A percentile compares a stretch with the other conserved stretches of the same genome.
Evolutionary conservation across 2,113 vertebrate species (phyloP).

Genomic region (Phaetusa simplex): DNA sequence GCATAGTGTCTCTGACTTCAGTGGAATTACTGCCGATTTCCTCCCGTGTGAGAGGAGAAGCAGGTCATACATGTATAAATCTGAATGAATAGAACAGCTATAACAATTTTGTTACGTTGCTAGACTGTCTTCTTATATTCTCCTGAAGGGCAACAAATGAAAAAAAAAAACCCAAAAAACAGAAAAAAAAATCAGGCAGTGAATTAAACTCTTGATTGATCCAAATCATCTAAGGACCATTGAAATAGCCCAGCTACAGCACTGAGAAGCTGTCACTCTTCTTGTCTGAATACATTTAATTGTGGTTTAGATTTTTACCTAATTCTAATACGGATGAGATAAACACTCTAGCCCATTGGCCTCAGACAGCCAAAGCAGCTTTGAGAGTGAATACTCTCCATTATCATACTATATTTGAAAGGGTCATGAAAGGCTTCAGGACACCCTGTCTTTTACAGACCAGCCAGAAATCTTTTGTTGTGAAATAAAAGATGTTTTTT

Average conservation of each 20-base stretch:
- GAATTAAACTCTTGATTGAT: conserved; percentile 13
- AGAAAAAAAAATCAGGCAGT: background rate
- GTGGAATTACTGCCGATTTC: background rate
- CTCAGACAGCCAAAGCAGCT: conserved; percentile 9
- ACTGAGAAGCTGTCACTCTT: conserved; percentile 16
- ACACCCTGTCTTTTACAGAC: background rate
- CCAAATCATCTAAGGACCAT: background rate
- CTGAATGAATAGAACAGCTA: background rate
- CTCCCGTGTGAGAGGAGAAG: background rate
- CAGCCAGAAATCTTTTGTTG: conserved; percentile 48
- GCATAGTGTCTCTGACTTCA: background rate
- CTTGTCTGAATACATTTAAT: background rate
- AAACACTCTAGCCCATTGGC: conserved; percentile 23
- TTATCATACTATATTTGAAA: conserved; percentile 25
- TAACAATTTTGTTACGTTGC: background rate
- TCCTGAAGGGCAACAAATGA: background rate
- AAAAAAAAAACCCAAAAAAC: background rate
- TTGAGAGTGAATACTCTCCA: conserved; percentile 32
- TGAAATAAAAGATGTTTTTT: conserved; percentile 56
- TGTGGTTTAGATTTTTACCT: conserved; percentile 23
- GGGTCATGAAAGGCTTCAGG: conserved; percentile 17
- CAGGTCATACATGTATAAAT: background rate
- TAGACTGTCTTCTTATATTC: background rate
- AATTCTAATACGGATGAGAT: background rate
- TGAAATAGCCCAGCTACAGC: background rate